These are phyloP conservation scores for Styela clava DNA, from an alignment of 23 tunicate species.

Conservation along the genomic window DNA sequence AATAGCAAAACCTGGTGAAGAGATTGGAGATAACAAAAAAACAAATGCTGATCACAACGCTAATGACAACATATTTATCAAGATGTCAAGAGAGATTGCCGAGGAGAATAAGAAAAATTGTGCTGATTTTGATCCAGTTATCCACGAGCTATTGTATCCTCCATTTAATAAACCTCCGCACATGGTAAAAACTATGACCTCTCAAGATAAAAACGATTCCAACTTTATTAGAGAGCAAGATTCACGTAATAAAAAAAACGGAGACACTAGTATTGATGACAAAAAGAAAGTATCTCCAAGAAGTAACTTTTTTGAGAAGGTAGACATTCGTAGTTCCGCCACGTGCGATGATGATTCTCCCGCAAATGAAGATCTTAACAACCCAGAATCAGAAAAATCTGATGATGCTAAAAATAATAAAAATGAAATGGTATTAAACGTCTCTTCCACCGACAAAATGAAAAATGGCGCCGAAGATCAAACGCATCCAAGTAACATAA, in stretches of 20 bases:
- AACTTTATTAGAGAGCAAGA: not conserved
- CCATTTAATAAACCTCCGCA: not conserved
- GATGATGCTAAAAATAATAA: not conserved
- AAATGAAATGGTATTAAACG: not conserved
- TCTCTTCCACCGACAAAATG: not conserved
- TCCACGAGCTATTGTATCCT: not conserved
- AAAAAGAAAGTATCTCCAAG: no score
- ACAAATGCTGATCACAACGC: not conserved
- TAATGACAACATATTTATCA: conserved; percentile 5
- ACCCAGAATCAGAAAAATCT: not conserved
- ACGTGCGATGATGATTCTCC: no score
- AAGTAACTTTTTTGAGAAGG: not conserved
- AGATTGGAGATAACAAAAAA: not conserved
- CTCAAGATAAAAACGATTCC: not conserved
- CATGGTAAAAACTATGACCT: not conserved
- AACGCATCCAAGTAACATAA: not conserved
- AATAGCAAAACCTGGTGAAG: not conserved
- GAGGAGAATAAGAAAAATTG: not conserved
- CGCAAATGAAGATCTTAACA: not conserved
- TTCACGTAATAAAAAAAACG: not conserved
- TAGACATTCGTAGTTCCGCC: not conserved
- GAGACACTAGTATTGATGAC: not conserved
- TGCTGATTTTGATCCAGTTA: not conserved
- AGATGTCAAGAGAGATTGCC: not conserved
- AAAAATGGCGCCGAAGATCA: not conserved